Conservation (phyloP, 2,113 vertebrate species). For the Mesitornis unicolor region DNA sequence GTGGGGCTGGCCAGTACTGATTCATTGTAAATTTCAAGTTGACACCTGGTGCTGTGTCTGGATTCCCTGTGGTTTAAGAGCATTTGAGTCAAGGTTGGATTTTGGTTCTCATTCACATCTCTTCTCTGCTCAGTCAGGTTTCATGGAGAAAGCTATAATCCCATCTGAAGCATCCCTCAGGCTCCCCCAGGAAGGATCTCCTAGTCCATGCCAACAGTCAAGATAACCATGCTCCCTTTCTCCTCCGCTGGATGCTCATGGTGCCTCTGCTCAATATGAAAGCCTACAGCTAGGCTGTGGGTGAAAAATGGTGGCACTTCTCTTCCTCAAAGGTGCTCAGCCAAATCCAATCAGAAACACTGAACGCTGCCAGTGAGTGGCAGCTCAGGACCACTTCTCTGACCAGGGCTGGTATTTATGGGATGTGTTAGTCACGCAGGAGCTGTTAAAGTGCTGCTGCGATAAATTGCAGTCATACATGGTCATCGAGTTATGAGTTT, state of each 20-base stretch:
- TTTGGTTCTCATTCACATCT: background rate
- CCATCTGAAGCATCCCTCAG: background rate
- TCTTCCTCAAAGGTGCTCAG: background rate
- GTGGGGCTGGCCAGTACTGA: background rate
- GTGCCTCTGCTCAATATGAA: rapidly evolving
- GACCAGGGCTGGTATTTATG: background rate
- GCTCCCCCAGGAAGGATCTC: background rate
- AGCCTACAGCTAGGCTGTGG: background rate
- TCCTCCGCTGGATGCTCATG: rapidly evolving
- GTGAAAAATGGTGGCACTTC: background rate
- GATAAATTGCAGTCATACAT: background rate
- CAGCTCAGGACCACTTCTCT: background rate
- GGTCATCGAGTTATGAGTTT: background rate
- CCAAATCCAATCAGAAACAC: background rate
- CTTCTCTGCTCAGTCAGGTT: background rate
- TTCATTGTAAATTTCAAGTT: background rate
- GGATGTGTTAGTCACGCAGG: background rate
- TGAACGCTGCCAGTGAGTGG: background rate
- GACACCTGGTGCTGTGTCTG: background rate
- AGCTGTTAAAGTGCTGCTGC: background rate
- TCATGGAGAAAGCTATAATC: background rate
- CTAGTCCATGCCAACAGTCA: rapidly evolving
- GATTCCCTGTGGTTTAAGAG: background rate
- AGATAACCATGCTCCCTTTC: background rate
- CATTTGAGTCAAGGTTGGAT: background rate